Conservation (phyloP, 35 echinoderm and acorn worm genomes). For the Hemicentrotus pulcherrimus region DNA sequence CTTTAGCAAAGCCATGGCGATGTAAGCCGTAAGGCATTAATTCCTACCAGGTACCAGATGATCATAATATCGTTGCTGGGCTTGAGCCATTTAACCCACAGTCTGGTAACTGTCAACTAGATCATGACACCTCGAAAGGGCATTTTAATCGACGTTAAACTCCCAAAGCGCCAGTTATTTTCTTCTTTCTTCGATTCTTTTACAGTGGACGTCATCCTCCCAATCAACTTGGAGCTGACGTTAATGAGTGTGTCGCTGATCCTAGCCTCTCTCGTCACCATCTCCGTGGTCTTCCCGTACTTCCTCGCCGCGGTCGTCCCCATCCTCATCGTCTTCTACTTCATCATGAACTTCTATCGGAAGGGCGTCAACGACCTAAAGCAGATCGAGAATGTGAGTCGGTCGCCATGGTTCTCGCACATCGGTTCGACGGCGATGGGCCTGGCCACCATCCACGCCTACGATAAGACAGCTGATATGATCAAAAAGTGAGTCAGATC, state of each 20-base stretch:
- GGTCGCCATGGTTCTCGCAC: constrained; percentile 91
- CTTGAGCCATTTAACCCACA: no score
- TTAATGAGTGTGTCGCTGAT: constrained; percentile 66
- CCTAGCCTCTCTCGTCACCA: constrained; percentile 59
- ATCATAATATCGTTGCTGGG: no score
- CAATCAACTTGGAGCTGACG: constrained; percentile 68
- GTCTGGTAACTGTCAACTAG: no score
- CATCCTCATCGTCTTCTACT: constrained; percentile 60
- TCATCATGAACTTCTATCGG: constrained; percentile 77
- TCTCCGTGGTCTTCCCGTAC: constrained; percentile 77
- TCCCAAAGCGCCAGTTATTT: not conserved
- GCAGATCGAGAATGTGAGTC: constrained; percentile 74
- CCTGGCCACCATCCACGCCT: constrained; percentile 80
- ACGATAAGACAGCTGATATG: constrained; percentile 68
- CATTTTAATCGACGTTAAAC: no score
- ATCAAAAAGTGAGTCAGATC: constrained; percentile 61
- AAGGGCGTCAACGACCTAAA: constrained; percentile 77
- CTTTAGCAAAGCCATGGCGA: no score
- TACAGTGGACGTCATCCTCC: constrained; percentile 78
- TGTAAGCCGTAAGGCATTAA: no score
- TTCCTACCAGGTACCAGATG: no score
- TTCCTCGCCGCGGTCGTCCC: constrained; percentile 67
- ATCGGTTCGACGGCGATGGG: constrained; percentile 72
- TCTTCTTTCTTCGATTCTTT: not conserved
- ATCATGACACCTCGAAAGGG: no score